phyloP scores from a whole-genome alignment of 2,888 invertebrate species.

The Tetragonisca angustula region DNA sequence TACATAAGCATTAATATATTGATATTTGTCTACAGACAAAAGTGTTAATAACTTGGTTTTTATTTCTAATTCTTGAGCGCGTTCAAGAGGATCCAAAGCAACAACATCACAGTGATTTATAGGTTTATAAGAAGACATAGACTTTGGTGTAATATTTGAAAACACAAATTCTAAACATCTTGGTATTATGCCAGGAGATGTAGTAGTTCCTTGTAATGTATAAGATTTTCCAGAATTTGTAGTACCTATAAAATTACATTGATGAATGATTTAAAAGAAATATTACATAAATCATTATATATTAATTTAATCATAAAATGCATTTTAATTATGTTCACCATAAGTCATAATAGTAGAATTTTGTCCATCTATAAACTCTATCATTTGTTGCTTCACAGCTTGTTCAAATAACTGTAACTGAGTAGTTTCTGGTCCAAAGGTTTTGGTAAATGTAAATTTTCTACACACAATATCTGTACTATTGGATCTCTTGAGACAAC shows the following conservation, averaged over 20 bases:
- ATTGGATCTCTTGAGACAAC: slow-evolving; percentile 72
- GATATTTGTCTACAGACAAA: slow-evolving; percentile 75
- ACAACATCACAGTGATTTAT: slow-evolving; percentile 75
- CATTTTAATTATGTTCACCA: slow-evolving; percentile 81
- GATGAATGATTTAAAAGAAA: background rate
- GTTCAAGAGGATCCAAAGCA: slow-evolving; percentile 69
- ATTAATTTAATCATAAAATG: background rate
- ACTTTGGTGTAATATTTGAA: slow-evolving; percentile 73
- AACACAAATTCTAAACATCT: slow-evolving; percentile 88
- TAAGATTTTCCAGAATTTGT: slow-evolving; percentile 96
- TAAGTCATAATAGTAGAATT: slow-evolving; percentile 94
- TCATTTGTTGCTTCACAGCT: slow-evolving; percentile 77
- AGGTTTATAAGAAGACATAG: slow-evolving; percentile 77
- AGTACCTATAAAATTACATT: slow-evolving; percentile 85
- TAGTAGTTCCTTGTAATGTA: slow-evolving; percentile 90
- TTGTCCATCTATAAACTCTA: slow-evolving; percentile 85
- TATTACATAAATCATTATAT: background rate
- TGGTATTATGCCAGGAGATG: slow-evolving; percentile 89
- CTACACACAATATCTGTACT: slow-evolving; percentile 71
- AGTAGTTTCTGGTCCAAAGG: slow-evolving; percentile 79
- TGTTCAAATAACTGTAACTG: slow-evolving; percentile 84
- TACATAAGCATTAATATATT: slow-evolving; percentile 76
- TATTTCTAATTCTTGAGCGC: slow-evolving; percentile 73
- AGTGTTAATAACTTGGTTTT: slow-evolving; percentile 78
- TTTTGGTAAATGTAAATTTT: slow-evolving; percentile 80